phyloP scores from a whole-genome alignment of 2,888 invertebrate genomes.

The Adineta ricciae region DNA sequence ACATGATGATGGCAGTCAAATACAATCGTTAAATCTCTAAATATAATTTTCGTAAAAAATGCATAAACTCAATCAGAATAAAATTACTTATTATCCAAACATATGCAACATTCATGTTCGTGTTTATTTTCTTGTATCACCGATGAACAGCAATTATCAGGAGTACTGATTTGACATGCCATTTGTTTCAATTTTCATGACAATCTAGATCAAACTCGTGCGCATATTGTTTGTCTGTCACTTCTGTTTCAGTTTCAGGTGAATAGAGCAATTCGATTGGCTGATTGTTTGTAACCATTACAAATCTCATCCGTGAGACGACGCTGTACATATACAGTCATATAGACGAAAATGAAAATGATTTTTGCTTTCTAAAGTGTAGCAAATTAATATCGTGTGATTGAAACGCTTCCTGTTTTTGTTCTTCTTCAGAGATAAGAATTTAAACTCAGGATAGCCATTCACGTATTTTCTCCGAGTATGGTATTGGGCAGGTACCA shows the following conservation, averaged over 20 bases:
- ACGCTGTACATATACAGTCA: neutral
- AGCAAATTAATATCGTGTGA: no score
- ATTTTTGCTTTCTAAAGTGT: no score
- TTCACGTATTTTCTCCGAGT: no score
- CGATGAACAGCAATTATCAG: neutral
- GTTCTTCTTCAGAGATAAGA: no score
- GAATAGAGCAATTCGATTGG: neutral
- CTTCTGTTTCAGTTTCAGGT: no score
- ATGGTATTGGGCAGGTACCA: neutral
- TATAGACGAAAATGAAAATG: no score
- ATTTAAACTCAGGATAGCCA: no score
- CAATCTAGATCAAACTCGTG: neutral
- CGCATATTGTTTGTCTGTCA: neutral
- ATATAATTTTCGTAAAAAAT: neutral
- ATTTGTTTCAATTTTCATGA: neutral
- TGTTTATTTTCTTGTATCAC: neutral
- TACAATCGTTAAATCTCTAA: neutral
- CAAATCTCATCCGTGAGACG: neutral
- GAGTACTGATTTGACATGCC: neutral
- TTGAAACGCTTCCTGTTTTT: no score
- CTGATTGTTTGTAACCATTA: neutral
- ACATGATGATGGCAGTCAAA: conserved; percentile 14
- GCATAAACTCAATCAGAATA: no score
- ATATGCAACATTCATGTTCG: neutral
- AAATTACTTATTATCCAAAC: neutral